A percentile compares a stretch with the other conserved stretches of the same genome.
Evolutionary conservation across 2,113 vertebrate species (phyloP).

Genomic region (Entelurus aequoreus): DNA sequence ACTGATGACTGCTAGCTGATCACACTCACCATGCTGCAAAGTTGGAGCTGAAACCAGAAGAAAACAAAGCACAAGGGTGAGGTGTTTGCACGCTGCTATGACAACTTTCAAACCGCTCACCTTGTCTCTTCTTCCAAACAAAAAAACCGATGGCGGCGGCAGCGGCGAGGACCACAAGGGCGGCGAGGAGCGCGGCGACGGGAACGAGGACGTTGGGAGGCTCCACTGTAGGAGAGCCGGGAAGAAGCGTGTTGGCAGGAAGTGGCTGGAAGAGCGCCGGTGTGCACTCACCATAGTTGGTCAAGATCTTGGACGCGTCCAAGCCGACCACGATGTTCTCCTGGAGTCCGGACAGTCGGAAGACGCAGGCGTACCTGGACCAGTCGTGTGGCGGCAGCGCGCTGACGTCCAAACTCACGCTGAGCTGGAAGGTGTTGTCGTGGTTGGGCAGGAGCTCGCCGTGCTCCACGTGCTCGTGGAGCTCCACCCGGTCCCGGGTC

Average conservation of each 20-base stretch:
- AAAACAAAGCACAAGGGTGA: background rate
- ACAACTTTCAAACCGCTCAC: background rate
- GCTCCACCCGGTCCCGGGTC: conserved; percentile 22
- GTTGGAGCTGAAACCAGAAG: background rate
- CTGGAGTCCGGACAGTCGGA: background rate
- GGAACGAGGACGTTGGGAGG: background rate
- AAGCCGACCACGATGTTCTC: conserved; percentile 1
- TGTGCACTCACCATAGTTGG: conserved; percentile 18
- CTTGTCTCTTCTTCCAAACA: background rate
- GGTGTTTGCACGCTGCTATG: background rate
- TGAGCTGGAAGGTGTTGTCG: conserved; percentile 54
- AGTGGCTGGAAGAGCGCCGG: too few species aligned
- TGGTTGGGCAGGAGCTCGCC: conserved; percentile 43
- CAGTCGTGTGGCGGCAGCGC: conserved; percentile 14
- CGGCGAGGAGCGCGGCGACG: background rate
- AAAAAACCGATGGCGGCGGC: background rate
- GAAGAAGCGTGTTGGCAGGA: too few species aligned
- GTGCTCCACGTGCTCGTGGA: conserved; percentile 31
- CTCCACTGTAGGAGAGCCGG: background rate
- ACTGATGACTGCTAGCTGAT: too few species aligned
- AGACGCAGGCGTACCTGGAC: conserved; percentile 24
- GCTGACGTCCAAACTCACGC: conserved; percentile 4
- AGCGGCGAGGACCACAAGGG: background rate
- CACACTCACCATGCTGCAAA: too few species aligned
- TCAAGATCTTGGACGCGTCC: conserved; percentile 8